Conservation (phyloP, 2,888 invertebrate genomes). For the Urechis unicinctus region DNA sequence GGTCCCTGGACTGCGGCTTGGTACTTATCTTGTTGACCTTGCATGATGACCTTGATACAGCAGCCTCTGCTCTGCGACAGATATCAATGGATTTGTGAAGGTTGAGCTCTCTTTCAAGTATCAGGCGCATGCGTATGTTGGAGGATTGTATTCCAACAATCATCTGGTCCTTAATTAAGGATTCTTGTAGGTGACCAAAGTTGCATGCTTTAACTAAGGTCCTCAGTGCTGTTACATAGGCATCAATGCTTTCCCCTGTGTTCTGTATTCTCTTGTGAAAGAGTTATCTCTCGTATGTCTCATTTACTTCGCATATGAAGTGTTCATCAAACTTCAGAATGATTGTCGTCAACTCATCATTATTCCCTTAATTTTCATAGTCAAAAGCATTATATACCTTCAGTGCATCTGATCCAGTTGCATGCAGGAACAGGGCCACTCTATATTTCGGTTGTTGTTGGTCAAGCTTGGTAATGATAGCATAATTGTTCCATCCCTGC, state of each 20-base stretch:
- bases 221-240: not conserved
- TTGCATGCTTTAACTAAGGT: not conserved
- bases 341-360: too few relatives aligned
- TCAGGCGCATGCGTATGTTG: not conserved
- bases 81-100: not conserved
- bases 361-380: too few relatives aligned
- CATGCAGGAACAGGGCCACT: too few relatives aligned
- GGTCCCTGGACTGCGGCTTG: too few relatives aligned
- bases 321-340: too few relatives aligned
- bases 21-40: too few relatives aligned
- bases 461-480: too few relatives aligned
- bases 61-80: not conserved
- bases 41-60: too few relatives aligned
- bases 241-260: not conserved
- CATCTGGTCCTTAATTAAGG: not conserved
- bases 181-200: not conserved
- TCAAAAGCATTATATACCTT: too few relatives aligned
- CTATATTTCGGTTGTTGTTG: too few relatives aligned
- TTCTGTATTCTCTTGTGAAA: not conserved
- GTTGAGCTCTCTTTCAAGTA: not conserved
- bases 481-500: too few relatives aligned
- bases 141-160: not conserved
- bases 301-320: not conserved
- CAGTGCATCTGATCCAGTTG: too few relatives aligned
- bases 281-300: not conserved